Base-by-base conservation (phyloP, 53 echinoderm and acorn worm species). In the Hippasteria phrygiana region DNA sequence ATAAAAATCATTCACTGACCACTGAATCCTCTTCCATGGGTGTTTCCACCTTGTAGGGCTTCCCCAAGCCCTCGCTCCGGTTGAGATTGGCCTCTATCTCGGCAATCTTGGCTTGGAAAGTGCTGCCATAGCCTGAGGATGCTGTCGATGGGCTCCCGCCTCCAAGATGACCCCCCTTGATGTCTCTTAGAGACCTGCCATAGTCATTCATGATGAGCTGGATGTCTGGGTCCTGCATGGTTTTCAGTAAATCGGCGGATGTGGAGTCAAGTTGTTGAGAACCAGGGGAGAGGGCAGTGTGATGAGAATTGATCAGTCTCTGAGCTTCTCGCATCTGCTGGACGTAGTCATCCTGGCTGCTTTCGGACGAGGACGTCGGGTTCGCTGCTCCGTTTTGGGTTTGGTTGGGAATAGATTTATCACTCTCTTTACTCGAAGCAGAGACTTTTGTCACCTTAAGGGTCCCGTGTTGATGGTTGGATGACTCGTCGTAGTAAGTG, bases 291-390 rank as follows among this genome's bases (percentile, higher is more conserved):
- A 59, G 9, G 11, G 47, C 8, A 4, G 69, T 48, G 11, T 85
- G 70, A 24, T 71, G 35, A 9, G 26, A 22, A 28, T 35, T 28
- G 18, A 47, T 22, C 16, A 70, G 10, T 34, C 50, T 59, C n/a
- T 70, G 85, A 64, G 71, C 85, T 85, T 16, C 38, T 28, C 64
- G 41, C 85, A 85, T 85, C 50, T 69, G 53, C 39, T 51, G 69
- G 85, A 85, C 71, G 71, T 70, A 85, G 14, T 71, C 85, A 29
- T 85, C 85, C 71, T 85, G 85, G 45, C 85, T 85, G 85, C 85
- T 85, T 33, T 85, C 85, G 0, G 85, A 85, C 12, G 85, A 85
- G 2, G 71, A 51, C 17, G 69, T 85, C 34, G 16, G 33, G 5
- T 71, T 31, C 4, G 51, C 70, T 2, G 35, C 14, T 20, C 34